Base-by-base conservation (phyloP, 2,113 vertebrate species). In the Copsychus sechellarum region DNA sequence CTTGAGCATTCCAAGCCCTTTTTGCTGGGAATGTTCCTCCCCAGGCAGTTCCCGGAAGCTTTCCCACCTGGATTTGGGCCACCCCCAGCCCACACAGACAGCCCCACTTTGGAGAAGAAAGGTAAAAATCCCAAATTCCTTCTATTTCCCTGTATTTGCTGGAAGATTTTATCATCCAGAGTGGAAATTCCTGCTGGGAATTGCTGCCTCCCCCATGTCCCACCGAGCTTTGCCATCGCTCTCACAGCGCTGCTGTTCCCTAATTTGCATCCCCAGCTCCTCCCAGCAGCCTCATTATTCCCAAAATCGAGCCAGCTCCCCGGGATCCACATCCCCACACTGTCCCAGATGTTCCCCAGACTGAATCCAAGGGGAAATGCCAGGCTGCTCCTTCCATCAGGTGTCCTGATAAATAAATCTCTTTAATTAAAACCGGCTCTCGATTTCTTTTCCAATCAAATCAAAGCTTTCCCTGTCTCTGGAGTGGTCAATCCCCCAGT, bases 41-140 rank as follows among this genome's bases (percentile, higher is more conserved):
- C 8, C 31, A 6, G 4, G 5, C 3, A 0, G 31, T 3, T 45
- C 56, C 45, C 18, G 47, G 42, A 38, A 67, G 4, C 21, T 29
- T 61, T 53, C 42, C 24, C 47, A 11, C 0, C 0, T 3, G 40
- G 33, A 25, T 42, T 40, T 28, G 50, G 51, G 45, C 19, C 61
- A 29, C 53, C 33, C 8, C 28, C 50, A 65, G 15, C 33, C 42
- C 47, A 8, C 25, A 12, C 57, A 26, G 26, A 14, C 51, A 40
- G 5, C 28, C 22, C 2, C 2, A 1, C 38, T 33, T 7, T 1
- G 13, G 7, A 33, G 9, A 19, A 1, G 6, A 11, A 38, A 47
- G 17, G 22, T 26, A 17, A 71, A 79, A 72, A 47, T 19, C 72
- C 23, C 42, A 21, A 12, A 36, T 25, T 24, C 42, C 25, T 34